Evolutionary conservation across 2,888 invertebrate species (phyloP).

Genomic region (Drosophila putrida): DNA sequence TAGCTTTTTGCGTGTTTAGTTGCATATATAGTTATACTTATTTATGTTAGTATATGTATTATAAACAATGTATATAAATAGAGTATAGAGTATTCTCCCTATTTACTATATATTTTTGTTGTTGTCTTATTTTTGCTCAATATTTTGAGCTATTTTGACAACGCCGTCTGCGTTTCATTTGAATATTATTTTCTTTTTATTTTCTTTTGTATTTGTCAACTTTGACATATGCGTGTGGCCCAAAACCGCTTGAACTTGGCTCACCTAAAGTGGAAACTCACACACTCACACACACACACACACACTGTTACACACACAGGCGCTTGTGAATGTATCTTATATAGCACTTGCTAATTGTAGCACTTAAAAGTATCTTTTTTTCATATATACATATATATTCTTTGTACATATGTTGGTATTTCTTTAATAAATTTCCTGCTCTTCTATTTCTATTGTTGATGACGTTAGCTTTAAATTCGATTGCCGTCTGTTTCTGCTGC

Average conservation of each 20-base stretch:
- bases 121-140: slow-evolving; percentile 3
- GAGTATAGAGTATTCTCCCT: slow-evolving; percentile 18
- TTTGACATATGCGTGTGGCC: slow-evolving; percentile 65
- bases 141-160: slow-evolving; percentile 26
- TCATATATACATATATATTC: slow-evolving; percentile 7
- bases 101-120: slow-evolving; percentile 18
- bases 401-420: slow-evolving; percentile 3
- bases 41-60: slow-evolving; percentile 16
- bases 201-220: slow-evolving; percentile 38
- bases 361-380: slow-evolving; percentile 44
- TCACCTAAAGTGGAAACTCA: slow-evolving; percentile 41
- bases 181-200: slow-evolving; percentile 12
- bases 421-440: slow-evolving; percentile 48
- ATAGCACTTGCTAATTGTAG: slow-evolving; percentile 49
- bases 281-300: background rate
- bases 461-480: slow-evolving; percentile 68
- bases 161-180: slow-evolving; percentile 39
- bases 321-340: slow-evolving; percentile 21
- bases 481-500: slow-evolving; percentile 55
- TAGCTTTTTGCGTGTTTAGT: background rate
- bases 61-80: slow-evolving; percentile 35
- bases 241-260: slow-evolving; percentile 20
- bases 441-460: slow-evolving; percentile 59
- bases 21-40: slow-evolving; percentile 1
- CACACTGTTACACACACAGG: slow-evolving; percentile 18